phyloP scores from a whole-genome alignment of 2,888 invertebrate species.

The Erpobdella octoculata region DNA sequence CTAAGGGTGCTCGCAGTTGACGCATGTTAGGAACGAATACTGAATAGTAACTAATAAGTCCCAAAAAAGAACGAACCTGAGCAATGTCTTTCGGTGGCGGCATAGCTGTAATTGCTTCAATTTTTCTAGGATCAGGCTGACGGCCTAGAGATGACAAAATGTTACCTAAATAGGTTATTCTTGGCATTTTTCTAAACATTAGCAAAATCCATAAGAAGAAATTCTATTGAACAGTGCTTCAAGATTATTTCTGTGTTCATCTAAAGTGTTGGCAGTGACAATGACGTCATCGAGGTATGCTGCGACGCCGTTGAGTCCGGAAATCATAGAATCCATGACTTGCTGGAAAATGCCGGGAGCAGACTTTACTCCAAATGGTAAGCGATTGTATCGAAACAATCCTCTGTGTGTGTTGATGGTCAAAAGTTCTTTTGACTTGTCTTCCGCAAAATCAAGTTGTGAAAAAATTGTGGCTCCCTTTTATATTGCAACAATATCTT shows the following conservation, averaged over 20 bases:
- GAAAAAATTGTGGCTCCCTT: neutral
- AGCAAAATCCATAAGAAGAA: neutral
- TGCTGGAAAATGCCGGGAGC: conserved; percentile 17
- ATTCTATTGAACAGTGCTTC: neutral
- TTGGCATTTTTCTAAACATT: neutral
- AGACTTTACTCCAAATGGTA: neutral
- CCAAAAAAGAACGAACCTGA: conserved; percentile 2
- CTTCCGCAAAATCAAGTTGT: neutral
- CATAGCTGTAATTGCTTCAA: conserved; percentile 12
- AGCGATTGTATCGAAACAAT: neutral
- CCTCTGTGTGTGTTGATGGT: neutral
- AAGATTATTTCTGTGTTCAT: neutral
- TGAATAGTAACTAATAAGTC: neutral
- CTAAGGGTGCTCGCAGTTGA: neutral
- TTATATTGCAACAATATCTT: neutral
- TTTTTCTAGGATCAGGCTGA: conserved; percentile 16
- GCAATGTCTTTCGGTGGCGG: neutral
- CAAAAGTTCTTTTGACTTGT: conserved; percentile 1
- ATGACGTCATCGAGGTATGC: conserved; percentile 11
- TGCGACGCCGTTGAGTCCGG: conserved; percentile 14
- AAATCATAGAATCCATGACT: neutral
- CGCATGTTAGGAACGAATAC: neutral
- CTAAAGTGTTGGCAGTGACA: neutral
- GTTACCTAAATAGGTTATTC: neutral
- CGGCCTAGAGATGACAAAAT: neutral